These are phyloP conservation scores for Anagyrus pseudococci DNA, from an alignment of 2,888 invertebrate genomes.

Conservation along the genomic window DNA sequence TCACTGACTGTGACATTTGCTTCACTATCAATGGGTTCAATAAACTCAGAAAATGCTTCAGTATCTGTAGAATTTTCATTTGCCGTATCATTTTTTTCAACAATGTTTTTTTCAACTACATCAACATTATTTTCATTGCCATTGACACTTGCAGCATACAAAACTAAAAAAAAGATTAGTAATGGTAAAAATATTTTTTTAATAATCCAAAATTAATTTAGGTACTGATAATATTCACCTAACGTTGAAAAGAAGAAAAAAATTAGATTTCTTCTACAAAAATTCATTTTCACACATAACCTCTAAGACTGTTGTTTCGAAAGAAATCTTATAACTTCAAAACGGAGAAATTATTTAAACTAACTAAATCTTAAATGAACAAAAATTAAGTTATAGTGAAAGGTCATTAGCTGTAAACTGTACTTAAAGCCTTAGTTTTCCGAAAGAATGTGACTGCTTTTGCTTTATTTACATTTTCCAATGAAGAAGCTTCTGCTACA, in stretches of 20 bases:
- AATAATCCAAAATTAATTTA: conserved; percentile 1
- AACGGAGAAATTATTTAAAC: too few species aligned
- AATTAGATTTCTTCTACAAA: conserved; percentile 15
- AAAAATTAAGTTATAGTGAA: too few species aligned
- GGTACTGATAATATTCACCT: conserved; percentile 17
- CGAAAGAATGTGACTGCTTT: too few species aligned
- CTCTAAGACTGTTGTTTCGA: conserved; percentile 16
- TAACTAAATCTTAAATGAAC: too few species aligned
- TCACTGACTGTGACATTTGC: conserved; percentile 6
- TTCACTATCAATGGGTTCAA: conserved; percentile 2
- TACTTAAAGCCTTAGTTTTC: too few species aligned
- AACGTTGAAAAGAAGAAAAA: conserved; percentile 22
- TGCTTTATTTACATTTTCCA: too few species aligned
- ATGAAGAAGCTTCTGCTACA: too few species aligned
- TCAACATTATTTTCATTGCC: conserved; percentile 23
- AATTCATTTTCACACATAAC: conserved; percentile 34
- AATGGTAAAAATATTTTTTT: neutral
- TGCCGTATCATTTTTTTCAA: neutral
- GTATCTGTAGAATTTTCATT: neutral
- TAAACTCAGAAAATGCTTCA: conserved; percentile 8
- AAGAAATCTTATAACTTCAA: too few species aligned
- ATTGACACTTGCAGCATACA: conserved; percentile 10
- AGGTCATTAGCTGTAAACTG: too few species aligned
- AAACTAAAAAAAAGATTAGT: conserved; percentile 20
- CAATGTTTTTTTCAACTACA: neutral